phyloP scores from a whole-genome alignment of 2,888 invertebrate genomes.

The Sinelater perroti region DNA sequence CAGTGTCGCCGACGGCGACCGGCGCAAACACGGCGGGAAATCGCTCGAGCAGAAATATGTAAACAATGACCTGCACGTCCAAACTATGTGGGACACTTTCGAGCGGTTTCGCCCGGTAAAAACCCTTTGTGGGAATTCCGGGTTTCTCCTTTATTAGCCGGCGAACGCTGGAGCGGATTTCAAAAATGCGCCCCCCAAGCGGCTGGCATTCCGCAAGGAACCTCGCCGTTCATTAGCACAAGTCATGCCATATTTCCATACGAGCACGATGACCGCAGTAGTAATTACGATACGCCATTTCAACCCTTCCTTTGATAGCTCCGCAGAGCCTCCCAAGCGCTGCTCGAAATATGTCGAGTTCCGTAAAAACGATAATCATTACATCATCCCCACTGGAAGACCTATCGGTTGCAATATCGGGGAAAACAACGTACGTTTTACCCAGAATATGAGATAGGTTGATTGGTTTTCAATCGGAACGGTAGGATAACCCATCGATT shows the following conservation, averaged over 20 bases:
- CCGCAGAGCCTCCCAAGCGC: too few relatives aligned
- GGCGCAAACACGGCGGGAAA: conserved; percentile 9
- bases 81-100: conserved; percentile 5
- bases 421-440: conserved; percentile 10
- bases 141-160: too few relatives aligned
- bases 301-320: too few relatives aligned
- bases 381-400: conserved; percentile 1
- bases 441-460: conserved; percentile 9
- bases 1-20: conserved; percentile 15
- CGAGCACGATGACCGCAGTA: too few relatives aligned
- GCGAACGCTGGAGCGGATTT: too few relatives aligned
- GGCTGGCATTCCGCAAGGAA: too few relatives aligned
- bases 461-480: conserved; percentile 20
- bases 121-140: too few relatives aligned
- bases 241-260: too few relatives aligned
- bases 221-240: too few relatives aligned
- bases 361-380: neutral
- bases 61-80: conserved; percentile 9
- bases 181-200: too few relatives aligned
- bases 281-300: too few relatives aligned
- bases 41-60: conserved; percentile 9
- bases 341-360: conserved; percentile 14
- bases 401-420: conserved; percentile 4
- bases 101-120: neutral
- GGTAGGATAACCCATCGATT: conserved; percentile 19